Percentiles rank a stretch among this genome's conserved stretches.
phyloP scores from a whole-genome alignment of 1,140 invertebrate genomes.

The Tetramorium parvispinum region DNA sequence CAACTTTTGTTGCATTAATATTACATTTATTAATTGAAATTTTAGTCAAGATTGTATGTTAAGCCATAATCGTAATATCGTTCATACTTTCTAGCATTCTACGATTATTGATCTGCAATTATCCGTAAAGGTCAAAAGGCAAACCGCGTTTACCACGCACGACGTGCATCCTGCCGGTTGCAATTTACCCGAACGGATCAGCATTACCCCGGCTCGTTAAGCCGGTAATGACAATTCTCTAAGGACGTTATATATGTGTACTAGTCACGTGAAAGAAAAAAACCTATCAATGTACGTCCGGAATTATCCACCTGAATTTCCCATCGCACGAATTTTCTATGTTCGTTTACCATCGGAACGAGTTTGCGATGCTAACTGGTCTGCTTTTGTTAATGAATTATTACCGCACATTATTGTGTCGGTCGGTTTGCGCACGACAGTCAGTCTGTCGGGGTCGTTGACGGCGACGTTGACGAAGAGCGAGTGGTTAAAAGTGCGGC shows the following conservation, averaged over 20 bases:
- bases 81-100: background rate
- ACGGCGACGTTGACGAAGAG: conserved; percentile 73
- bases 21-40: background rate
- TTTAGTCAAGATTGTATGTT: background rate
- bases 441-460: conserved; percentile 46
- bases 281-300: conserved; percentile 21
- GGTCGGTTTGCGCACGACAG: conserved; percentile 38
- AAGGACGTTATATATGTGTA: background rate
- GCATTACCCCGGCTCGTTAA: conserved; percentile 17
- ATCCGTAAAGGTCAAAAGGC: background rate
- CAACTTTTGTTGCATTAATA: background rate
- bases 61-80: background rate
- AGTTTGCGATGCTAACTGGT: conserved; percentile 53
- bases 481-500: conserved; percentile 54
- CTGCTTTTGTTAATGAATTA: conserved; percentile 68
- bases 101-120: conserved; percentile 7
- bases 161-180: conserved; percentile 20
- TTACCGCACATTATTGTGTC: conserved; percentile 41
- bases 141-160: background rate
- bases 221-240: background rate
- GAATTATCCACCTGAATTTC: conserved; percentile 23
- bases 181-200: conserved; percentile 22
- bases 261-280: background rate
- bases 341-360: conserved; percentile 23
- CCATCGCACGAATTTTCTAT: background rate